Conservation (phyloP, 2,888 invertebrate genomes). For the Caenorhabditis uteleia region DNA sequence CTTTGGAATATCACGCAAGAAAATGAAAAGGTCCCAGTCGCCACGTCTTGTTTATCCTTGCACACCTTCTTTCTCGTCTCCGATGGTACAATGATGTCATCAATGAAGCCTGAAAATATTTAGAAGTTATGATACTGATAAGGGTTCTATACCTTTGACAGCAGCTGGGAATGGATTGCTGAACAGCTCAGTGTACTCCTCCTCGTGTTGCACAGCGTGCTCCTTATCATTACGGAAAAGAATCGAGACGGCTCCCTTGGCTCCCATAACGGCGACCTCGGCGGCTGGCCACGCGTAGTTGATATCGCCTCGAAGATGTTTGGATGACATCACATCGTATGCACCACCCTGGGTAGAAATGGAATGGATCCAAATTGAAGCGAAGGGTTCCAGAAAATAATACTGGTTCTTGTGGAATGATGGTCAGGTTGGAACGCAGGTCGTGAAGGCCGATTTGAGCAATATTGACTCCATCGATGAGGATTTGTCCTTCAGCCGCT, state of each 20-base stretch:
- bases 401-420: conserved; percentile 75
- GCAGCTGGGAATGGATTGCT: conserved; percentile 78
- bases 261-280: conserved; percentile 79
- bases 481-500: conserved; percentile 63
- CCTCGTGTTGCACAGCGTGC: conserved; percentile 72
- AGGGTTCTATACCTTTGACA: conserved; percentile 75
- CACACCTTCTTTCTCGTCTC: conserved; percentile 76
- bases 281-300: conserved; percentile 80
- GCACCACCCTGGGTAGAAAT: conserved; percentile 79
- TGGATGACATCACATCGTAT: conserved; percentile 79
- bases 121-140: too few relatives aligned
- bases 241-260: conserved; percentile 78
- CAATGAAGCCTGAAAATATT: conserved; percentile 75
- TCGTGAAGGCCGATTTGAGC: conserved; percentile 83
- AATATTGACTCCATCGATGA: conserved; percentile 72
- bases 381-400: conserved; percentile 72
- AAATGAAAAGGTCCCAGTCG: conserved; percentile 83
- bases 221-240: conserved; percentile 75
- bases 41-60: too few relatives aligned
- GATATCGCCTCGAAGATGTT: conserved; percentile 77
- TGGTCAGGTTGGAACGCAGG: conserved; percentile 83
- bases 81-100: conserved; percentile 77
- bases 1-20: conserved; percentile 54
- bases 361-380: conserved; percentile 91
- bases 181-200: conserved; percentile 77